Conservation (phyloP, 2,797 vertebrate species). For the Craterocephalus amniculus region DNA sequence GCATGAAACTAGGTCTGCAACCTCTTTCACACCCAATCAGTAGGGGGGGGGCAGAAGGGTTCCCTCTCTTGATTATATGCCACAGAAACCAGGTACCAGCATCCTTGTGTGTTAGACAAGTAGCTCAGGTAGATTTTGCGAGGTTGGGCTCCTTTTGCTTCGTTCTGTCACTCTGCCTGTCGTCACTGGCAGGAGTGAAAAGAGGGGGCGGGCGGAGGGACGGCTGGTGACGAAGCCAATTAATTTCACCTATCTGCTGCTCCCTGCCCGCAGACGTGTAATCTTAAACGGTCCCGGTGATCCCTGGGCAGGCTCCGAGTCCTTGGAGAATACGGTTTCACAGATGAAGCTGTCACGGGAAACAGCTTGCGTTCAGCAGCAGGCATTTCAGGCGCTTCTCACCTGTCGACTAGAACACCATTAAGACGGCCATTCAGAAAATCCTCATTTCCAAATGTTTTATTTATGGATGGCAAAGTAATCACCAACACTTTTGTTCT, state of each 20-base stretch:
- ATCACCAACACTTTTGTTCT: conserved; percentile 17
- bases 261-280: conserved; percentile 77
- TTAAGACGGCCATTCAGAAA: conserved; percentile 27
- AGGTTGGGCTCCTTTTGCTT: conserved; percentile 49
- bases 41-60: conserved; percentile 54
- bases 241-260: conserved; percentile 80
- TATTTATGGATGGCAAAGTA: conserved; percentile 4
- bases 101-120: conserved; percentile 31
- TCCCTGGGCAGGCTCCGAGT: conserved; percentile 69
- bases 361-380: conserved; percentile 68
- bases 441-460: conserved; percentile 19
- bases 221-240: conserved; percentile 78
- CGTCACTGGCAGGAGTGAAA: conserved; percentile 47
- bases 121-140: conserved; percentile 49
- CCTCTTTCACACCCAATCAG: conserved; percentile 82
- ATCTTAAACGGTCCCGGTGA: conserved; percentile 79
- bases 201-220: conserved; percentile 27
- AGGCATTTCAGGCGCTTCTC: conserved; percentile 49
- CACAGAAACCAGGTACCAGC: conserved; percentile 49
- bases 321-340: conserved; percentile 75
- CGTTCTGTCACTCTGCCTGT: conserved; percentile 47
- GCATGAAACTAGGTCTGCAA: conserved; percentile 79
- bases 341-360: conserved; percentile 77
- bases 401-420: conserved; percentile 58
- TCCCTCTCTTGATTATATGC: conserved; percentile 72